A percentile compares a stretch with the other conserved stretches of the same genome.
Conservation (phyloP, 2,113 vertebrate species). For the Lampris incognitus region DNA sequence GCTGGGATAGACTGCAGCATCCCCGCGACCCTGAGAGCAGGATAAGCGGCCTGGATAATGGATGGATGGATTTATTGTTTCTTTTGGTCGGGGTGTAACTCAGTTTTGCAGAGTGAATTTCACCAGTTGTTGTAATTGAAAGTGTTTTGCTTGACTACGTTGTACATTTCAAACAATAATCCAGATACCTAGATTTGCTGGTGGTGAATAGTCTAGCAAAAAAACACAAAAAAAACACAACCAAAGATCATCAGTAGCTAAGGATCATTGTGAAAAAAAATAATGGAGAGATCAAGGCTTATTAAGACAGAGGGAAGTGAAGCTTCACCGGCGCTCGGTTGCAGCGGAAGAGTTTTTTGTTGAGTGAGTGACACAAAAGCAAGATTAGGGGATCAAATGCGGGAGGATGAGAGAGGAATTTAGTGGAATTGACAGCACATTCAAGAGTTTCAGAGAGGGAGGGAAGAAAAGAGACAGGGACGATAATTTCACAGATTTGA, state of each 20-base stretch:
- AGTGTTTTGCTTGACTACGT: background rate
- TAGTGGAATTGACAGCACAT: constrained; percentile 68
- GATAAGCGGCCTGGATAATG: too few species aligned
- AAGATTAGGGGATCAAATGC: constrained; percentile 72
- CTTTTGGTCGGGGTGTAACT: too few species aligned
- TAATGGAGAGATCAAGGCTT: constrained; percentile 13
- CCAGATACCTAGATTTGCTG: too few species aligned
- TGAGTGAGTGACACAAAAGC: constrained; percentile 70
- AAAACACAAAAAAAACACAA: background rate
- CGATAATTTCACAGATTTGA: constrained; percentile 72
- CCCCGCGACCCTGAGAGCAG: too few species aligned
- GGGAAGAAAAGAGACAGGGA: constrained; percentile 62
- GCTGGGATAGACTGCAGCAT: too few species aligned
- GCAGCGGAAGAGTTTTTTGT: constrained; percentile 55
- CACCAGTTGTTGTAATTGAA: too few species aligned
- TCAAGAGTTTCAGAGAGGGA: constrained; percentile 63
- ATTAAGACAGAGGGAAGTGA: constrained; percentile 45
- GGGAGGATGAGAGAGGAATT: constrained; percentile 68
- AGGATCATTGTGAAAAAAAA: background rate
- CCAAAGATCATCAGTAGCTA: background rate
- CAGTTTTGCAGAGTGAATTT: too few species aligned
- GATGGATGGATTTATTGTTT: too few species aligned
- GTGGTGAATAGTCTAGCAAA: background rate
- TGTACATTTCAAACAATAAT: background rate
- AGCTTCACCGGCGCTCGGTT: constrained; percentile 50